Percentiles rank a stretch among this genome's conserved stretches.
Evolutionary conservation across 2,888 invertebrate species (phyloP).

Genomic region (Notocelia uddmanniana): DNA sequence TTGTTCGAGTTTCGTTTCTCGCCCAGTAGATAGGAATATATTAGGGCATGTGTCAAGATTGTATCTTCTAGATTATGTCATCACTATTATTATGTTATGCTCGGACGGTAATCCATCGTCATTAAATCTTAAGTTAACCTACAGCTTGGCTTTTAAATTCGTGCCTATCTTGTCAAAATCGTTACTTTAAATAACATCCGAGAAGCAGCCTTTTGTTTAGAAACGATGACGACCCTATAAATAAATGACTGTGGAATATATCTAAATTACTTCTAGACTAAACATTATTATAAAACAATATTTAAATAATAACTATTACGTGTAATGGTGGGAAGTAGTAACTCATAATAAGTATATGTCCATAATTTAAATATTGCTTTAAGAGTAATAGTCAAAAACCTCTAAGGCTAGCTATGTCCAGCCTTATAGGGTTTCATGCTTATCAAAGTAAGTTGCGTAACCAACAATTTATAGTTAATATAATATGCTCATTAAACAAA

Average conservation of each 20-base stretch:
- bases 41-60: constrained; percentile 74
- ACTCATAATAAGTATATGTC: constrained; percentile 71
- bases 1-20: constrained; percentile 70
- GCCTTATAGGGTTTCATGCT: constrained; percentile 67
- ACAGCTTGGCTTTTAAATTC: constrained; percentile 84
- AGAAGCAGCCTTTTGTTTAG: constrained; percentile 84
- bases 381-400: constrained; percentile 69
- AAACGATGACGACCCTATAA: constrained; percentile 73
- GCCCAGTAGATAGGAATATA: constrained; percentile 67
- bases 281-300: constrained; percentile 79
- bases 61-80: constrained; percentile 75
- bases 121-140: constrained; percentile 81
- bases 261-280: constrained; percentile 73
- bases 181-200: constrained; percentile 80
- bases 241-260: constrained; percentile 85
- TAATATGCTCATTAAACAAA: constrained; percentile 68
- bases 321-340: constrained; percentile 80
- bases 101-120: constrained; percentile 84
- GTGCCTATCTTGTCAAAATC: constrained; percentile 81
- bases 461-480: constrained; percentile 78
- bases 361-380: constrained; percentile 82
- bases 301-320: constrained; percentile 78
- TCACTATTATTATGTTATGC: constrained; percentile 81
- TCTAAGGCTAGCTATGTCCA: constrained; percentile 58
- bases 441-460: constrained; percentile 71